Conservation (phyloP, 64 coral and sea anemone genomes). For the Stylophora pistillata region DNA sequence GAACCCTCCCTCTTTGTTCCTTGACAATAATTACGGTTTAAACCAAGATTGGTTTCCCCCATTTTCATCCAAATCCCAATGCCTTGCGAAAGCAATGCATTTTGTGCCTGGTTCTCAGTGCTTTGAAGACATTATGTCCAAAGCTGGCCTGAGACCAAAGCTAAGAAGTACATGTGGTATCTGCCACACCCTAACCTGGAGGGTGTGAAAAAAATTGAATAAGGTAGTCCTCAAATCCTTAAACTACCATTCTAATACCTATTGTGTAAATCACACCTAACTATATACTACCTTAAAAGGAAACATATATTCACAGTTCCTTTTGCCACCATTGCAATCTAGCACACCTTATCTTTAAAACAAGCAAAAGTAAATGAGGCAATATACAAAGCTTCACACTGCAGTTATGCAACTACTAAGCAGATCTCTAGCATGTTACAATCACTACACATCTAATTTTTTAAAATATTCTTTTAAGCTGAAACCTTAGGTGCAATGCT, state of each 20-base stretch:
- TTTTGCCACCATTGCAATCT: neutral
- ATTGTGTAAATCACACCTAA: neutral
- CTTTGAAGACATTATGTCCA: neutral
- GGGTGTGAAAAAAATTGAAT: neutral
- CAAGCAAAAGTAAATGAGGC: neutral
- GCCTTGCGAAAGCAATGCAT: neutral
- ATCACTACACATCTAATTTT: neutral
- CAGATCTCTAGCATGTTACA: neutral
- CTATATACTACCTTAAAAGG: neutral
- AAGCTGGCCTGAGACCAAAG: constrained; percentile 20
- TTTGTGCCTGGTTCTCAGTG: constrained; percentile 19
- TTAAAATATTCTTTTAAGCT: neutral
- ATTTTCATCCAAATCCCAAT: neutral
- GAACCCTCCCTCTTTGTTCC: neutral
- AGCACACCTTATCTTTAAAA: neutral
- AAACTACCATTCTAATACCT: neutral
- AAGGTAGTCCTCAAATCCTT: neutral
- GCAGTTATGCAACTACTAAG: too few species aligned
- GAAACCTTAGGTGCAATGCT: neutral
- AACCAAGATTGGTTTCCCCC: neutral
- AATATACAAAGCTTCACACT: neutral
- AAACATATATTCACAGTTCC: neutral
- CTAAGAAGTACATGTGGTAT: constrained; percentile 56
- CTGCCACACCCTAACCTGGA: constrained; percentile 2
- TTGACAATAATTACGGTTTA: neutral